Conservation (phyloP, 2,797 vertebrate genomes). For the Etheostoma nigrum region DNA sequence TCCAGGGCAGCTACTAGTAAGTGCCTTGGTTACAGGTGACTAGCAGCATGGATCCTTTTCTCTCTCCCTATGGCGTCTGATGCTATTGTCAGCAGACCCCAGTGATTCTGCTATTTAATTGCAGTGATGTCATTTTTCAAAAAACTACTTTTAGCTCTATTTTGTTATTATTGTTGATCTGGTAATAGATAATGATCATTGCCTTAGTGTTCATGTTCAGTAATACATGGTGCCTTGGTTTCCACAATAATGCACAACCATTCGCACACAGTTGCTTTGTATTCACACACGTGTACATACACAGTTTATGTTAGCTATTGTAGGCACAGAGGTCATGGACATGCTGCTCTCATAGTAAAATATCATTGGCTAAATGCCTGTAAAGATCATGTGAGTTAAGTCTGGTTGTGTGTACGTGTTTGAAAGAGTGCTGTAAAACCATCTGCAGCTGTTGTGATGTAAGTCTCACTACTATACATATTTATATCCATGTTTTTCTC, state of each 20-base stretch:
- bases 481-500: background rate
- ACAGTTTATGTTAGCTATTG: constrained; percentile 12
- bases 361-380: constrained; percentile 9
- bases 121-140: background rate
- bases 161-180: background rate
- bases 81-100: too few relatives aligned
- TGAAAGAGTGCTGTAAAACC: constrained; percentile 3
- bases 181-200: background rate
- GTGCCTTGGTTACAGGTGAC: too few relatives aligned
- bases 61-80: too few relatives aligned
- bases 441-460: constrained; percentile 21
- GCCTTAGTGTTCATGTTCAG: background rate
- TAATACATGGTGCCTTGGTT: background rate
- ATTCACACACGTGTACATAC: background rate
- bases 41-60: too few relatives aligned
- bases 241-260: background rate
- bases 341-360: constrained; percentile 22
- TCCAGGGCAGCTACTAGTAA: too few relatives aligned
- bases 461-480: background rate
- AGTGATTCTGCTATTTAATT: background rate
- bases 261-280: background rate
- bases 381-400: constrained; percentile 14
- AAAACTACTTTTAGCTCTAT: background rate
- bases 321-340: constrained; percentile 15
- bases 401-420: background rate